A percentile compares a stretch with the other conserved stretches of the same genome.
Evolutionary conservation across 53 echinoderm and acorn worm species (phyloP).

Genomic region (Antedon mediterranea): DNA sequence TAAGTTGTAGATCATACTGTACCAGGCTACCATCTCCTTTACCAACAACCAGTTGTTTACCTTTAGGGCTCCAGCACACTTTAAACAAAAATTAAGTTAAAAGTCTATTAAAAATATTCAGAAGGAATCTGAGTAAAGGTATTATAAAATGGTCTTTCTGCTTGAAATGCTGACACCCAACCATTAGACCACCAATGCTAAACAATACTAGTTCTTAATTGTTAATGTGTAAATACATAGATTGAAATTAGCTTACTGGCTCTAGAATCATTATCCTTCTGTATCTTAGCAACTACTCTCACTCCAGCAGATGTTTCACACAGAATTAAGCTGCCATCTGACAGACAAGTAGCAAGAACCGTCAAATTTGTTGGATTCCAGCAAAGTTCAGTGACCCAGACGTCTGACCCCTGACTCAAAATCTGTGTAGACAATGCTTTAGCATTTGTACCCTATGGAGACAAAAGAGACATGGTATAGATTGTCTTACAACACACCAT

Average conservation of each 20-base stretch:
- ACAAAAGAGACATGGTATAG: neutral
- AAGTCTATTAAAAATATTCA: too few relatives aligned
- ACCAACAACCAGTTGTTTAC: conserved; percentile 82
- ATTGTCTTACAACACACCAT: too few relatives aligned
- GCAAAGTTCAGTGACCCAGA: conserved; percentile 36
- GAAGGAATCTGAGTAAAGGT: too few relatives aligned
- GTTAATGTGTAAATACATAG: neutral
- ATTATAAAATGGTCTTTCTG: too few relatives aligned
- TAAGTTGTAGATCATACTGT: conserved; percentile 52
- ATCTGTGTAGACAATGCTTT: conserved; percentile 27
- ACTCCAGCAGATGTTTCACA: conserved; percentile 47
- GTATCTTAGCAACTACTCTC: conserved; percentile 5
- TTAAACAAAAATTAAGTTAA: neutral
- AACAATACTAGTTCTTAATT: neutral
- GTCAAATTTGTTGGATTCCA: conserved; percentile 57
- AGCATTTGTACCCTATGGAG: conserved; percentile 16
- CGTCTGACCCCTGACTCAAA: conserved; percentile 28
- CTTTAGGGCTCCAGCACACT: conserved; percentile 98
- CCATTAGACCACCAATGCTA: too few relatives aligned
- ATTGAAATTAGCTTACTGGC: conserved; percentile 40
- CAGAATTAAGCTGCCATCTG: conserved; percentile 42
- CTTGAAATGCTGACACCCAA: too few relatives aligned
- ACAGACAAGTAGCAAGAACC: conserved; percentile 58
- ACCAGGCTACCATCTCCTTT: conserved; percentile 45
- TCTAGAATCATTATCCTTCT: conserved; percentile 22